Conservation (phyloP, 2,888 invertebrate genomes). For the Augiades crinisus region DNA sequence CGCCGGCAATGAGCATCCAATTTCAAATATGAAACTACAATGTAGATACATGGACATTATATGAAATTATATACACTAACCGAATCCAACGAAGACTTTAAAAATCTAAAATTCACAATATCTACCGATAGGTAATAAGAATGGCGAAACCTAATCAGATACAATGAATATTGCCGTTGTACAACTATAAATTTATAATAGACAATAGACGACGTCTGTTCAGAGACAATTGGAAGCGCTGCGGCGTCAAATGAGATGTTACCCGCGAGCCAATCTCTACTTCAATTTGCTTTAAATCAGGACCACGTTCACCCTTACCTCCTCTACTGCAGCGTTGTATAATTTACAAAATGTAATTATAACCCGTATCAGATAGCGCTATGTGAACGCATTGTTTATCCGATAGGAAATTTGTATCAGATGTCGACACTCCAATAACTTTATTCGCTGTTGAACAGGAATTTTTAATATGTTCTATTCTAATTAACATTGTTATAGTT, state of each 20-base stretch:
- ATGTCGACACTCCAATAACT: background rate
- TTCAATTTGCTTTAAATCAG: slow-evolving; percentile 78
- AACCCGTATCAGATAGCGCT: slow-evolving; percentile 39
- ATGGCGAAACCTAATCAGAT: background rate
- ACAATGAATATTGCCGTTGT: background rate
- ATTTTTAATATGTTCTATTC: background rate
- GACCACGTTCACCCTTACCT: slow-evolving; percentile 43
- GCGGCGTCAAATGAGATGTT: slow-evolving; percentile 75
- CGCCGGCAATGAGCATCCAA: slow-evolving; percentile 33
- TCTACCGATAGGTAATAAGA: background rate
- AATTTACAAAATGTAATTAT: slow-evolving; percentile 46
- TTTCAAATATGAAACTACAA: background rate
- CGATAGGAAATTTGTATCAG: slow-evolving; percentile 40
- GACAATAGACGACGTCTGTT: slow-evolving; percentile 54
- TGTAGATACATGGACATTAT: background rate
- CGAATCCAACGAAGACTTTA: no score
- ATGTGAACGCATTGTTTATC: slow-evolving; percentile 40
- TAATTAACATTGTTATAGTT: no score
- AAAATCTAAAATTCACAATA: no score
- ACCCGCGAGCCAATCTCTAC: slow-evolving; percentile 65
- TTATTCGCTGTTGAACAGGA: background rate
- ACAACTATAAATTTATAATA: slow-evolving; percentile 11
- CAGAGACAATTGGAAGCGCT: slow-evolving; percentile 69
- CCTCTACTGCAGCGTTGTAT: slow-evolving; percentile 31
- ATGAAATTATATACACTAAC: no score